Evolutionary conservation across 2,113 vertebrate species (phyloP).

Genomic region (Galemys pyrenaicus): DNA sequence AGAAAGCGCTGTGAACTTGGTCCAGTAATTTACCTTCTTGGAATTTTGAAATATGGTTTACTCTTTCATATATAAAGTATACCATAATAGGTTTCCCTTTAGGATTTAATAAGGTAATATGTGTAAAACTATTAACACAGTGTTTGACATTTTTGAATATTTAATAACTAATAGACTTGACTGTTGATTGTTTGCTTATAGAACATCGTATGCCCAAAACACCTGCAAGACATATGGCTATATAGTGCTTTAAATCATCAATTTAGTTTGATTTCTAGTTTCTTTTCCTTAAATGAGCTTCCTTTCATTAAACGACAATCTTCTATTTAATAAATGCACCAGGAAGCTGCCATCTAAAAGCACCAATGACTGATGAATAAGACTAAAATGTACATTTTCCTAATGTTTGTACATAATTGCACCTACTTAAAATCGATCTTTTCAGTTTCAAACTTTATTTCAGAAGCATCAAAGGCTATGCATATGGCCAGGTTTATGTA

Average conservation of each 20-base stretch:
- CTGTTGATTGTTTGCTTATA: background rate
- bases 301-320: slow-evolving; percentile 1
- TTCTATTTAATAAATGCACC: slow-evolving; percentile 20
- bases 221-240: background rate
- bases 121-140: background rate
- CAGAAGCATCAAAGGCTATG: background rate
- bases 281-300: slow-evolving; percentile 20
- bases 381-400: background rate
- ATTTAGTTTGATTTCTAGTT: slow-evolving; percentile 13
- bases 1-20: background rate
- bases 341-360: slow-evolving; percentile 12
- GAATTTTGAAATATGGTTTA: background rate
- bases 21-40: background rate
- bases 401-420: background rate
- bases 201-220: background rate
- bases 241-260: slow-evolving; percentile 16
- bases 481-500: background rate
- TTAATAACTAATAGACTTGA: background rate
- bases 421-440: slow-evolving; percentile 15
- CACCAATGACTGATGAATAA: background rate
- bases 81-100: background rate
- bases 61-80: background rate
- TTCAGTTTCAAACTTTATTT: background rate
- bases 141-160: background rate
- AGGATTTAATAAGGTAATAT: background rate